Evolutionary conservation across 1,140 invertebrate species (phyloP), one percentile per base, ranked within the genome.

Genomic region (Calliphora vicina): DNA sequence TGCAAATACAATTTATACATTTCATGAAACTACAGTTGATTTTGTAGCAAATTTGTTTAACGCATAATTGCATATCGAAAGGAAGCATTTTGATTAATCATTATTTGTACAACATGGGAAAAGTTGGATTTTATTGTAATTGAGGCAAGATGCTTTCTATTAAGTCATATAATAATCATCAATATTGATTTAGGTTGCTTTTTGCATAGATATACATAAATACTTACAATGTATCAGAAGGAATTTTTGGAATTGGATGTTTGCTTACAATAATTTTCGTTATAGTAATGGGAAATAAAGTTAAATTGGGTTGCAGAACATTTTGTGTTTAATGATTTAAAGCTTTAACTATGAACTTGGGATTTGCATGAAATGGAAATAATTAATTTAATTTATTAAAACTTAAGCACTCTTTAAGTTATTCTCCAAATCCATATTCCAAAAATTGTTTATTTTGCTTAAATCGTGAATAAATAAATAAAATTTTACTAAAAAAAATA

Each of bases 61-160:
- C 20, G 61, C n/a, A 67, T 67, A 67, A 67, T 67, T 67, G 61
- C 61, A 67, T 25, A 67, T 67, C 61, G 20, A 67, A 67, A 67
- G 61, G 61, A 67, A 67, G 61, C 61, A 57, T 67, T 67, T 67
- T 67, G 61, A 67, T 67, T 67, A 25, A 67, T 67, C 61, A 67
- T 67, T 67, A 67, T 67, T 67, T 67, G 61, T 67, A 67, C 20
- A 67, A 67, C n/a, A 67, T 67, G 61, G 61, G 61, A 67, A 67
- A 23, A 23, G 10, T 20, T 50, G 25, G 23, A n/a, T 23, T 67
- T 67, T 20, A 67, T 67, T 3, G n/a, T 23, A 67, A 67, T 67
- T 67, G n/a, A 67, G n/a, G 1, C 61, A 23, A 9, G 9, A 67
- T 20, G 6, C 61, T 67, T n/a, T 57, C 50, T 57, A 57, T 57